Percentiles rank a stretch among this genome's conserved stretches.
phyloP scores from a whole-genome alignment of 2,888 invertebrate genomes.

The Scaptomyza reducta region DNA sequence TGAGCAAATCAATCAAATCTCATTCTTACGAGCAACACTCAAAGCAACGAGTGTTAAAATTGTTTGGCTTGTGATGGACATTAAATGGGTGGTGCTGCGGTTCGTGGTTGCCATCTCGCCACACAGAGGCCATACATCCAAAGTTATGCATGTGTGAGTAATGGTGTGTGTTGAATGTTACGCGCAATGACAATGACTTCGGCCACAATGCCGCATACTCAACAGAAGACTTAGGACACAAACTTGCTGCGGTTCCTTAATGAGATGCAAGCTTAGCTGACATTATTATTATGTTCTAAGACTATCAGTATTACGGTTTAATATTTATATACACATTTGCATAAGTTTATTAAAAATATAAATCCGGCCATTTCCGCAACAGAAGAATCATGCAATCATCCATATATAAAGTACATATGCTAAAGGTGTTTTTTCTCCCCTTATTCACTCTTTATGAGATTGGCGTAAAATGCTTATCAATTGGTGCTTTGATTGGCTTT shows the following conservation, averaged over 20 bases:
- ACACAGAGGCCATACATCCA: slow-evolving; percentile 48
- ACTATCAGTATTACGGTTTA: slow-evolving; percentile 4
- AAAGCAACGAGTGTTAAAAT: slow-evolving; percentile 12
- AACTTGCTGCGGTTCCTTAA: slow-evolving; percentile 29
- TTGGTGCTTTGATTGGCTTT: slow-evolving; percentile 48
- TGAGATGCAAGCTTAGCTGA: slow-evolving; percentile 2
- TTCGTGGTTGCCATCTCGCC: not conserved
- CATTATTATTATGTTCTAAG: not conserved
- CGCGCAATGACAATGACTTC: slow-evolving; percentile 51
- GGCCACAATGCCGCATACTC: slow-evolving; percentile 40
- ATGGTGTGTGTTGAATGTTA: slow-evolving; percentile 48
- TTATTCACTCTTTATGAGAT: slow-evolving; percentile 13
- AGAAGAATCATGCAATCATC: slow-evolving; percentile 25
- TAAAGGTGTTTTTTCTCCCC: slow-evolving; percentile 25
- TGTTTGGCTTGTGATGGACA: slow-evolving; percentile 8
- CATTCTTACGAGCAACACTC: slow-evolving; percentile 31
- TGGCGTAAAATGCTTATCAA: slow-evolving; percentile 65
- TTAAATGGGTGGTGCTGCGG: slow-evolving; percentile 12
- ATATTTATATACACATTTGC: slow-evolving; percentile 21
- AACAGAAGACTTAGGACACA: slow-evolving; percentile 42
- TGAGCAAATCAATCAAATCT: slow-evolving; percentile 59
- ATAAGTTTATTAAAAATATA: not conserved
- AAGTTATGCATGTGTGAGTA: not conserved
- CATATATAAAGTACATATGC: slow-evolving; percentile 20
- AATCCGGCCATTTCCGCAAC: slow-evolving; percentile 9